A percentile compares a stretch with the other conserved stretches of the same genome.
Evolutionary conservation across 2,797 vertebrate genomes (phyloP).

Genomic region (Pagetopsis macropterus): DNA sequence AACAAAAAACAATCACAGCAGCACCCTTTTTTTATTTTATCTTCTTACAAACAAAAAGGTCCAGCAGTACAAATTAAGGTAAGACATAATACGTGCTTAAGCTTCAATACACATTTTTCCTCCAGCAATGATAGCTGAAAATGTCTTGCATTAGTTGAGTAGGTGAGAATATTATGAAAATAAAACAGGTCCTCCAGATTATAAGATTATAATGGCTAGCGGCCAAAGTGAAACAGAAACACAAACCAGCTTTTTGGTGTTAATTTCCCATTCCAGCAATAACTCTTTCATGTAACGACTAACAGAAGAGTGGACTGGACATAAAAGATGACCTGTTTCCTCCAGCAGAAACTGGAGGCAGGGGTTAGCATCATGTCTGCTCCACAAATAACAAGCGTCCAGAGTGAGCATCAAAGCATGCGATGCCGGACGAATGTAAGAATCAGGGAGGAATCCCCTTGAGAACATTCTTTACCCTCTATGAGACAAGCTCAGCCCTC

Average conservation of each 20-base stretch:
- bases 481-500: slow-evolving; percentile 67
- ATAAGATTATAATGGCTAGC: background rate
- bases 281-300: slow-evolving; percentile 37
- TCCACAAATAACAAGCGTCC: slow-evolving; percentile 53
- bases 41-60: background rate
- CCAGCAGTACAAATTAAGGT: background rate
- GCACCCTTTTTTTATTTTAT: background rate
- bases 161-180: slow-evolving; percentile 12
- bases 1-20: slow-evolving; percentile 32
- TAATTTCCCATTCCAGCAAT: slow-evolving; percentile 49
- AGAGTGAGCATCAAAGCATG: slow-evolving; percentile 38
- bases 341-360: slow-evolving; percentile 10
- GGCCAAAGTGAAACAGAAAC: slow-evolving; percentile 34
- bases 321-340: slow-evolving; percentile 20
- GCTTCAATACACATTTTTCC: background rate
- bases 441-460: slow-evolving; percentile 54
- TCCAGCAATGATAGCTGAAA: background rate
- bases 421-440: slow-evolving; percentile 22
- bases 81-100: background rate
- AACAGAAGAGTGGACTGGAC: slow-evolving; percentile 25
- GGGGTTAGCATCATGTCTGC: slow-evolving; percentile 36
- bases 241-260: slow-evolving; percentile 5
- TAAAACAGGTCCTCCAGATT: slow-evolving; percentile 21
- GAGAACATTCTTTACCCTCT: slow-evolving; percentile 70
- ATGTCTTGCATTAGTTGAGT: background rate